Evolutionary conservation across 2,797 vertebrate genomes (phyloP), one percentile per base, ranked within the genome.

Genomic region (Octomys mimax): DNA sequence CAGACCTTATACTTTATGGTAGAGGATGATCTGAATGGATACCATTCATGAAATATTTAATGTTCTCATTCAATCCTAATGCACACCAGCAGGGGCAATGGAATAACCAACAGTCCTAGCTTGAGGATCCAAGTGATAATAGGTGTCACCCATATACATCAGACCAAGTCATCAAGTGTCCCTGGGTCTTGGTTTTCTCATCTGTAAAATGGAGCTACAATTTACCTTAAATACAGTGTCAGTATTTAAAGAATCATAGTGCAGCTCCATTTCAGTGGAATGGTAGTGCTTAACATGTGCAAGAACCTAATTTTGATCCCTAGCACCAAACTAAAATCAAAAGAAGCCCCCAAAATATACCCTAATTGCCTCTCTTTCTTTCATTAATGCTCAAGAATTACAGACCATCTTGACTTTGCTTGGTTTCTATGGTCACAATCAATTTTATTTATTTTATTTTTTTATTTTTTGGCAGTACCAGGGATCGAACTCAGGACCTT

Each of bases 341-440:
- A 77, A 49, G 75, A 49, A 52, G 1, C 14, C 7, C 46, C 26
- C 0, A 9, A 31, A 7, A 59, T 33, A 64, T n/a, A 14, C 12
- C 39, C 52, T 92, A 46, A 73, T 33, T 33, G 5, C 7, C 31
- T 21, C 28, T 21, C 28, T 54, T 54, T 92, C 8, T 36, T 80
- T 75, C 84, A 79, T 73, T 62, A 86, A 87, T 9, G 9, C 42
- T 94, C 88, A 92, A 26, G 89, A 86, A 71, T 54, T 92, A 81
- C 6, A 87, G 59, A 54, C 64, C 28, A 70, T 71, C 70, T 94
- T 79, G 16, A 87, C 59, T 84, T 83, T 26, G 16, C n/a, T 66
- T 31, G 8, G 77, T 39, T 33, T 96, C 78, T 89, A 87, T 52
- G 24, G 77, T 39, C 31, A 92, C 78, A 81, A 42, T 73, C 71